phyloP scores from a whole-genome alignment of 2,797 vertebrate species.

The Lophius americanus region DNA sequence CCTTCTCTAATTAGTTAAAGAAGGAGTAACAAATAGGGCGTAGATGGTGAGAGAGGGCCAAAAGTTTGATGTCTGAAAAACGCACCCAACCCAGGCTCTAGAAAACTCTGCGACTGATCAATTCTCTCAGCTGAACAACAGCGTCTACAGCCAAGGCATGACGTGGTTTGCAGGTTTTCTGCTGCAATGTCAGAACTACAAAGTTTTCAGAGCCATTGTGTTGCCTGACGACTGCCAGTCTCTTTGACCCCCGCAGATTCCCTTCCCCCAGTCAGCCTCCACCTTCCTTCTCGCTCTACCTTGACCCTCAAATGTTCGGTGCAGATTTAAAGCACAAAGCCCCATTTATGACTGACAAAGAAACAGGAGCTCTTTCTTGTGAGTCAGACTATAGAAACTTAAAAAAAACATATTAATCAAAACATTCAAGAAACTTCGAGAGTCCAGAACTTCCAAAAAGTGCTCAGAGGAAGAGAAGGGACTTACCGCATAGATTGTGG shows the following conservation, averaged over 20 bases:
- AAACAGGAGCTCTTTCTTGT: constrained; percentile 29
- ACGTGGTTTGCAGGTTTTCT: constrained; percentile 17
- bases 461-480: constrained; percentile 41
- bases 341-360: constrained; percentile 66
- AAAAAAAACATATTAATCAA: constrained; percentile 12
- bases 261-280: constrained; percentile 66
- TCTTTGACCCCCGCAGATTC: constrained; percentile 57
- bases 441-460: constrained; percentile 45
- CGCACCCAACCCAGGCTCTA: not conserved
- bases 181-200: constrained; percentile 39
- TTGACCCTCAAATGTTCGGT: constrained; percentile 83
- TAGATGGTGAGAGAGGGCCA: not conserved
- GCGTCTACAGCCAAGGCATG: constrained; percentile 9
- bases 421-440: not conserved
- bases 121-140: constrained; percentile 22
- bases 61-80: constrained; percentile 1
- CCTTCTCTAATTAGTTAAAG: not conserved
- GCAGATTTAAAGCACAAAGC: constrained; percentile 87
- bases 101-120: constrained; percentile 13
- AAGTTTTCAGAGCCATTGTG: constrained; percentile 57
- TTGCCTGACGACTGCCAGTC: constrained; percentile 48
- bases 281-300: constrained; percentile 75
- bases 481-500: constrained; percentile 86
- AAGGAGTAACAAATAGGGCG: not conserved
- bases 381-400: constrained; percentile 6